These are phyloP conservation scores for Tragelaphus buxtoni DNA, from an alignment of 2,113 vertebrate genomes.

Conservation along the genomic window DNA sequence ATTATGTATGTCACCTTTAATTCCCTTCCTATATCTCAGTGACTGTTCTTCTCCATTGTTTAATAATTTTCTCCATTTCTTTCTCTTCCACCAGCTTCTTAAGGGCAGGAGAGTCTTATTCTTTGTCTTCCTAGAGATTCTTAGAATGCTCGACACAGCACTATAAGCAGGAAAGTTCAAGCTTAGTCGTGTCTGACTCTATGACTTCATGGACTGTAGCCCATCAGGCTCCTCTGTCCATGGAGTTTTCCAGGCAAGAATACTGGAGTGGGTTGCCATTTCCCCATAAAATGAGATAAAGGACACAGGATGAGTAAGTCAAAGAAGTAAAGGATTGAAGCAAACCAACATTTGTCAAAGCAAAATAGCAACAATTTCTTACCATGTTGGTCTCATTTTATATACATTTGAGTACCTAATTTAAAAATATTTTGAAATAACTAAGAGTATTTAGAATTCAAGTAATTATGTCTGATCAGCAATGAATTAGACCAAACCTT, in stretches of 20 bases:
- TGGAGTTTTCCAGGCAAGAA: not conserved
- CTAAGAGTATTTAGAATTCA: not conserved
- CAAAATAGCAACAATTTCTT: not conserved
- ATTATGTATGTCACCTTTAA: not conserved
- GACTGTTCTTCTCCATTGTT: not conserved
- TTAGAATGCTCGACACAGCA: not conserved
- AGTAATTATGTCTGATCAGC: not conserved
- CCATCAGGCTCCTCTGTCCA: not conserved
- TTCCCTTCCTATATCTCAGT: not conserved
- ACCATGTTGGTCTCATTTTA: not conserved
- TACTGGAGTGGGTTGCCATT: not conserved
- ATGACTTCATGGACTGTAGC: not conserved
- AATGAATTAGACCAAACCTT: not conserved
- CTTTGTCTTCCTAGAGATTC: not conserved
- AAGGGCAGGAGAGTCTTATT: not conserved
- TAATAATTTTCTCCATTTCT: not conserved
- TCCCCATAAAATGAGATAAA: not conserved
- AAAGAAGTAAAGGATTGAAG: not conserved
- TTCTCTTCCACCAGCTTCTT: not conserved
- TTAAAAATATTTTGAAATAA: not conserved
- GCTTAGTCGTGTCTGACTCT: not conserved
- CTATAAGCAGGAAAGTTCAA: not conserved
- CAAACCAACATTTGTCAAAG: not conserved
- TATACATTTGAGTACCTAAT: not conserved
- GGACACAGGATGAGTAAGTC: not conserved